These are phyloP conservation scores for Tanypteryx hageni DNA, from an alignment of 2,888 invertebrate species.

Conservation along the genomic window DNA sequence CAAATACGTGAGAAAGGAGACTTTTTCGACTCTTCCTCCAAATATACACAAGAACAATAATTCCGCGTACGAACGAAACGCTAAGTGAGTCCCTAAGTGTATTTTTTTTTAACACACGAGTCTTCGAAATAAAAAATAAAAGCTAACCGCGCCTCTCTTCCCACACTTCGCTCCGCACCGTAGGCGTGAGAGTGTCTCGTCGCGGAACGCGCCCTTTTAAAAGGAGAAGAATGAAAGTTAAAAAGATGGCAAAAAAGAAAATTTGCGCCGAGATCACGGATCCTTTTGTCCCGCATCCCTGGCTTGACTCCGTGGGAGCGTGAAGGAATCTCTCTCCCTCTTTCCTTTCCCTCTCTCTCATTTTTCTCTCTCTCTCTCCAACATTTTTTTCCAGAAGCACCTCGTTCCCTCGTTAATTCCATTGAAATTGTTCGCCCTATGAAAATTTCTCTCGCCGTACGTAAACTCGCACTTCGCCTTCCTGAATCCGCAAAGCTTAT, in stretches of 20 bases:
- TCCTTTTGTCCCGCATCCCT: neutral
- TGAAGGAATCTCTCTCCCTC: neutral
- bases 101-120: neutral
- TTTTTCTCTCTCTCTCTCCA: neutral
- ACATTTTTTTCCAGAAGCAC: too few relatives aligned
- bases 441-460: neutral
- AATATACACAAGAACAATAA: conserved; percentile 5
- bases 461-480: too few relatives aligned
- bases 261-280: neutral
- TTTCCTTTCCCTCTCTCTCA: too few relatives aligned
- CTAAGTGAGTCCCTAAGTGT: too few relatives aligned
- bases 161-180: neutral
- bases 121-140: neutral
- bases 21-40: neutral
- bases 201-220: neutral
- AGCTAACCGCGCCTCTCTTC: neutral
- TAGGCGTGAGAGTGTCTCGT: conserved; percentile 16
- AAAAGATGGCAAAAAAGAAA: neutral
- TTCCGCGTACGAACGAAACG: neutral
- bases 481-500: too few relatives aligned
- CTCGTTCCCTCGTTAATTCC: neutral
- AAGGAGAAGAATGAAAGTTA: neutral
- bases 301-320: neutral
- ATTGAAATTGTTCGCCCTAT: neutral
- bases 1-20: neutral